Base-by-base conservation (phyloP, 1,140 invertebrate genomes). In the Pseudachorutes palmiensis region DNA sequence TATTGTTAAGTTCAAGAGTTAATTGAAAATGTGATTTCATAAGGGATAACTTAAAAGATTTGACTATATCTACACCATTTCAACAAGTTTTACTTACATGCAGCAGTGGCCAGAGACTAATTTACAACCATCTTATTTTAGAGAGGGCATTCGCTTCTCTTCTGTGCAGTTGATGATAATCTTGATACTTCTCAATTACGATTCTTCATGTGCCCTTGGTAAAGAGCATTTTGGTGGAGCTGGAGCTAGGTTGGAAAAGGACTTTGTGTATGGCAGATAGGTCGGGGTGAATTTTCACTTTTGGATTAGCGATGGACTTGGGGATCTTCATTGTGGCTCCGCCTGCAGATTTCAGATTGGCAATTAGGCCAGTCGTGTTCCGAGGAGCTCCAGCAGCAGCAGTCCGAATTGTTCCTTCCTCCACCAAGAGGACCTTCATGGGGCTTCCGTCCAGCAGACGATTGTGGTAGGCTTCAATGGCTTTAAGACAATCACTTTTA, bases 381-480 rank as follows among this genome's bases (percentile, higher is more conserved):
- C 24, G 12, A 22, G 28, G n/a, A n/a, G 24, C 30, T 55, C 19
- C 22, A 49, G 9, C 9, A 64, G 16, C n/a, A 9, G 30, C 22
- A 57, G 36, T 65, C 55, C 22, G 2, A 26, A n/a, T n/a, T n/a
- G 28, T 28, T 14, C 51, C 14, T 31, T 65, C n/a, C 26, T 62
- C 51, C 61, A 58, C 60, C 66, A 60, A 45, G 3, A 69, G 28
- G 32, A 72, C 67, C 26, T 64, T 57, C 67, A 72, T 72, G 2
- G 67, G 70, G 49, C 62, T 65, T 55, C 70, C 70, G 66, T 72
- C 70, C n/a, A 69, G 28, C 2, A 72, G 55, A 12, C 70, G 59
- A 68, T 81, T 80, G 75, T 83, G 79, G 71, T 83, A 83, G 33
- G 79, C 80, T 67, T 81, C 77, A 26, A 80, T 76, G 16, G 82